Base-by-base conservation (phyloP, 2,113 vertebrate species). In the Hystrix cristata region DNA sequence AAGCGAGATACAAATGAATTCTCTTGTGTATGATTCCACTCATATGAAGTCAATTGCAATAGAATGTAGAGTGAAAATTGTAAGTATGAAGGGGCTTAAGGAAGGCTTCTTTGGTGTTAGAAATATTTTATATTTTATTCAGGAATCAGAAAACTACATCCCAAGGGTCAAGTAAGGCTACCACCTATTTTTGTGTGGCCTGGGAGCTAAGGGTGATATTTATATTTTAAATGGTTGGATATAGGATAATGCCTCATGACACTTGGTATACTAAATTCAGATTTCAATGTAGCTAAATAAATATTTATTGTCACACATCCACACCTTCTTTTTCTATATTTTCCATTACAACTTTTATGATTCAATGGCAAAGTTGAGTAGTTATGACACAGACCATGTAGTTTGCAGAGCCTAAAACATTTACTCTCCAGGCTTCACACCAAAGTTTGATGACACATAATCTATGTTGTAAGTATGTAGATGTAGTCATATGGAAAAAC, bases 381-480 rank as follows among this genome's bases (percentile, higher is more conserved):
- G 29, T 72, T 82, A 9, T 74, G 64, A 90, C 81, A 92, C 43
- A 93, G 62, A 64, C 11, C 27, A 79, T 76, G 94, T 92, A 85
- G n/a, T 53, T 64, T 96, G 53, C 5, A 95, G 89, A 90, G 25
- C 12, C 51, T 87, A 93, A 82, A 91, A 69, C 94, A 96, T 82
- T 97, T 96, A 92, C 34, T 95, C 19, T 96, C 23, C 87, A 60
- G 43, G 51, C 19, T 92, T 96, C 90, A 92, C 8, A 78, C 53
- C 90, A 83, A 80, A 31, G 12, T 59, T 83, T 95, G 51, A 67
- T 72, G 21, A 91, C 34, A 21, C 29, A 25, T 84, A 72, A 67
- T 92, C 34, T 90, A 91, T 83, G 80, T 82, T n/a, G 55, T 81
- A 59, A 19, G 59, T 85, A 69, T 18, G 31, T 31, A 29, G 11